Evolutionary conservation across 1,140 invertebrate genomes (phyloP).

Genomic region (Halesus radiatus): DNA sequence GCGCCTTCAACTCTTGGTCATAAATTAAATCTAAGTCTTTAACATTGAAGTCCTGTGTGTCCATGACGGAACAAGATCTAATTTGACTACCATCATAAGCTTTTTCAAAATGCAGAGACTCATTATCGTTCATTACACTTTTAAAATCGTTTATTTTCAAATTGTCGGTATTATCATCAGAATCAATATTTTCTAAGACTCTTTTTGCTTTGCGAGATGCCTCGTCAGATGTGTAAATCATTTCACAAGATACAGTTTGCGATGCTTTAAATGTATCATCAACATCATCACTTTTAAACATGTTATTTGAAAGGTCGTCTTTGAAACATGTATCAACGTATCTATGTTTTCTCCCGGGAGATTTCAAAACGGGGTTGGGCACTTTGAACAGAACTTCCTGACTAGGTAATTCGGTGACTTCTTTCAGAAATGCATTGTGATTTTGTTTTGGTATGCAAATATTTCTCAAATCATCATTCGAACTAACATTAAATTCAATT

Average conservation of each 20-base stretch:
- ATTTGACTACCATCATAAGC: neutral
- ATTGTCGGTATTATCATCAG: neutral
- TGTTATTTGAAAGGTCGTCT: neutral
- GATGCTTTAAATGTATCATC: slow-evolving; percentile 39
- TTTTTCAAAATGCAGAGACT: neutral
- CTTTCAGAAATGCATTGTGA: neutral
- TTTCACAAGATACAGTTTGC: slow-evolving; percentile 52
- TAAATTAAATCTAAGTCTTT: slow-evolving; percentile 1
- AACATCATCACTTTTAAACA: neutral
- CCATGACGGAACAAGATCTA: neutral
- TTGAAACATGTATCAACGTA: neutral
- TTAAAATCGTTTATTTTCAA: neutral
- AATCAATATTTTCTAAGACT: slow-evolving; percentile 49
- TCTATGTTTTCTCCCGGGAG: neutral
- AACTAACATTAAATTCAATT: neutral
- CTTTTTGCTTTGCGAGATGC: slow-evolving; percentile 53
- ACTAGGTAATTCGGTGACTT: neutral
- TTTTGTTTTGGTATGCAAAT: neutral
- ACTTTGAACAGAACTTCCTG: slow-evolving; percentile 12
- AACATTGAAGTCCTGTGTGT: neutral
- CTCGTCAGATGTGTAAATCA: slow-evolving; percentile 47
- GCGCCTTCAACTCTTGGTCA: neutral
- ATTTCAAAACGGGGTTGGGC: slow-evolving; percentile 22
- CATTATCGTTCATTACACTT: neutral
- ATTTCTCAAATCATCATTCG: neutral